Percentiles rank a stretch among this genome's conserved stretches.
Conservation (phyloP, 1,140 invertebrate genomes). For the Papilio helenus region DNA sequence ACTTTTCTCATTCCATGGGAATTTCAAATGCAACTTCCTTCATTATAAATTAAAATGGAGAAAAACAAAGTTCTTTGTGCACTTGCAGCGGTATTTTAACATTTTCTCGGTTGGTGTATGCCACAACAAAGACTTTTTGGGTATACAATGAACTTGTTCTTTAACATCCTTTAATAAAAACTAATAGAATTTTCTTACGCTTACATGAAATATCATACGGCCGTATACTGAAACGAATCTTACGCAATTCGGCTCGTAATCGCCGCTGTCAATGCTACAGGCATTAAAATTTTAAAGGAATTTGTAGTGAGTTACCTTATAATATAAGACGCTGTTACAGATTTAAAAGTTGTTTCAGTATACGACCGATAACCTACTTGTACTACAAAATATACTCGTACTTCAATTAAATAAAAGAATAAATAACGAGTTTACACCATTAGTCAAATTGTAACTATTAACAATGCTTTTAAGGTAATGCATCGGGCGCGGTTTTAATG, state of each 20-base stretch:
- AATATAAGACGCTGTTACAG: too few relatives aligned
- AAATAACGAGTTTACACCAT: background rate
- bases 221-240: too few relatives aligned
- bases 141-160: background rate
- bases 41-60: constrained; percentile 2
- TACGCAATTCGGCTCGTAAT: too few relatives aligned
- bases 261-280: too few relatives aligned
- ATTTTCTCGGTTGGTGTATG: background rate
- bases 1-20: constrained; percentile 10
- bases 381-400: background rate
- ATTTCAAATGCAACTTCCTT: background rate
- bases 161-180: background rate
- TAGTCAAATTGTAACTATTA: background rate
- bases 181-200: too few relatives aligned
- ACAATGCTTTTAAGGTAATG: constrained; percentile 7
- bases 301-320: too few relatives aligned
- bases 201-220: too few relatives aligned
- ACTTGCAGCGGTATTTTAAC: background rate
- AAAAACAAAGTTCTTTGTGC: background rate
- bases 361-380: background rate
- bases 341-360: too few relatives aligned
- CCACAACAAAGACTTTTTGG: background rate
- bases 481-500: background rate
- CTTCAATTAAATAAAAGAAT: background rate
- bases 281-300: too few relatives aligned